These are phyloP conservation scores for Macrostomum lignano DNA, from an alignment of 1,140 invertebrate genomes.

Conservation along the genomic window DNA sequence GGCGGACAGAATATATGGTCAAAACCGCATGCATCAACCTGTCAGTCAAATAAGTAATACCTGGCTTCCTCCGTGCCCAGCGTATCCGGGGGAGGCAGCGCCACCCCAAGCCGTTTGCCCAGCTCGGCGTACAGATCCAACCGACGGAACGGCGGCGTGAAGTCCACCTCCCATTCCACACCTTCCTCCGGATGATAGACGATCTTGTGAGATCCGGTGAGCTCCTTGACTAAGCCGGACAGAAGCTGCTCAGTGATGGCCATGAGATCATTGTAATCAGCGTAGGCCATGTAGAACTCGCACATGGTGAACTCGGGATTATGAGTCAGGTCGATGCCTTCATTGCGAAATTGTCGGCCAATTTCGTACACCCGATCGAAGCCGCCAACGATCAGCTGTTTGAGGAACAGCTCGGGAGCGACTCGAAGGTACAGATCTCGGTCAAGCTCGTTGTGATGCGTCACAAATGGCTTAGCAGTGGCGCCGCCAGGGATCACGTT, in stretches of 20 bases:
- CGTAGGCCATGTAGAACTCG: slow-evolving; percentile 99
- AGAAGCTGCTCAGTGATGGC: slow-evolving; percentile 62
- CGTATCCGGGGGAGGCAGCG: slow-evolving; percentile 41
- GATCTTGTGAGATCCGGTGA: slow-evolving; percentile 41
- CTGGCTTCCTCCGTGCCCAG: slow-evolving; percentile 19
- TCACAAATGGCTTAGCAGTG: slow-evolving; percentile 88
- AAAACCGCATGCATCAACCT: no score
- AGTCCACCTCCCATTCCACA: slow-evolving; percentile 52
- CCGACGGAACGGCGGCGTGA: slow-evolving; percentile 77
- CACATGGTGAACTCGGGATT: slow-evolving; percentile 97
- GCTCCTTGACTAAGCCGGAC: slow-evolving; percentile 44
- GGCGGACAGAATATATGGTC: no score
- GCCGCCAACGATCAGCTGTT: slow-evolving; percentile 84
- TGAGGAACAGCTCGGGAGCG: slow-evolving; percentile 52
- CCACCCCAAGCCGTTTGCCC: slow-evolving; percentile 48
- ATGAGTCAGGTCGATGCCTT: slow-evolving; percentile 90
- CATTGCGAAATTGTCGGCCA: slow-evolving; percentile 80
- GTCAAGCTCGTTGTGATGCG: slow-evolving; percentile 90
- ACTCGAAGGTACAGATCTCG: slow-evolving; percentile 88
- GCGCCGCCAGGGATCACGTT: slow-evolving; percentile 94
- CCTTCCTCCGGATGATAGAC: slow-evolving; percentile 72
- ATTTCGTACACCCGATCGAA: slow-evolving; percentile 91
- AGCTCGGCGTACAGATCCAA: slow-evolving; percentile 65
- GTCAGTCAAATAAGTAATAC: no score
- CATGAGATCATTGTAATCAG: slow-evolving; percentile 88